Evolutionary conservation across 2,797 vertebrate genomes (phyloP).

Genomic region (Platyrinchus mystaceus): DNA sequence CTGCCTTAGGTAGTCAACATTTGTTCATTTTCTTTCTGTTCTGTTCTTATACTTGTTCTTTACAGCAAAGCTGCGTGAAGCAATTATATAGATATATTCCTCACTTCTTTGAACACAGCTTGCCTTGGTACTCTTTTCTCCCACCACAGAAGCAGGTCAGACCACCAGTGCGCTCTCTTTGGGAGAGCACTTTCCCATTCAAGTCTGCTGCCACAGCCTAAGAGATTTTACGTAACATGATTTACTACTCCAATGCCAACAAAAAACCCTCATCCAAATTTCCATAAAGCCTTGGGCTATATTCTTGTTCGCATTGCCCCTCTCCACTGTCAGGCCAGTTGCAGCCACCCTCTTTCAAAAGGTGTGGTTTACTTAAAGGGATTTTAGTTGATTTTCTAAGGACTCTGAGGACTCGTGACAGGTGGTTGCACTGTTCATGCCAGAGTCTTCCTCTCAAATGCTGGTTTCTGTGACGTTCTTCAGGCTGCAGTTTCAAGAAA

Average conservation of each 20-base stretch:
- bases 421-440: background rate
- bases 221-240: background rate
- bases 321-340: background rate
- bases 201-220: background rate
- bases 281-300: background rate
- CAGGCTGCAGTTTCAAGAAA: background rate
- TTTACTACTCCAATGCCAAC: background rate
- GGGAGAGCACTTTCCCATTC: background rate
- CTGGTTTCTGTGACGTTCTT: background rate
- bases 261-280: background rate
- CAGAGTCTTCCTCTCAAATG: background rate
- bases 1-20: background rate
- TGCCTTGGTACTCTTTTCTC: background rate
- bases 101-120: background rate
- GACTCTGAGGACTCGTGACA: background rate
- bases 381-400: background rate
- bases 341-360: background rate
- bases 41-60: background rate
- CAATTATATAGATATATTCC: background rate
- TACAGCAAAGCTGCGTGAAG: background rate
- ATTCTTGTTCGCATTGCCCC: background rate
- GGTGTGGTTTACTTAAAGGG: background rate
- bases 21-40: background rate
- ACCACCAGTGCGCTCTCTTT: background rate
- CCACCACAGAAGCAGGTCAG: background rate